phyloP scores from a whole-genome alignment of 2,797 vertebrate species.

The Fratercula arctica region DNA sequence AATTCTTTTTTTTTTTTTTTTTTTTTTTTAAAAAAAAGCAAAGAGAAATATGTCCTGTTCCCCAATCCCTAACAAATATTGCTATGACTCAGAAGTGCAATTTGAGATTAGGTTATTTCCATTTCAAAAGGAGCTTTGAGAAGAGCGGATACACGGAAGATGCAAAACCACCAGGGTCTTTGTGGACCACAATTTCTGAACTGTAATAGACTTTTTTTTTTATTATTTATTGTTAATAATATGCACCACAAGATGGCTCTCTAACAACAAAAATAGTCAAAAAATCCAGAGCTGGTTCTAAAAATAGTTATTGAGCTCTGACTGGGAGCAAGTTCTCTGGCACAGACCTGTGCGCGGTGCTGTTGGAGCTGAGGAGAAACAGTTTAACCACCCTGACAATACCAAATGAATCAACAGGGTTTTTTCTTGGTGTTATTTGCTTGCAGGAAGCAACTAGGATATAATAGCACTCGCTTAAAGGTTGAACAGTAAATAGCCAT shows the following conservation, averaged over 20 bases:
- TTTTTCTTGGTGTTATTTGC: not conserved
- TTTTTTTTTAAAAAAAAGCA: not conserved
- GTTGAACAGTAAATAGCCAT: not conserved
- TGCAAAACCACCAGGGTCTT: not conserved
- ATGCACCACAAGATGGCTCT: constrained; percentile 72
- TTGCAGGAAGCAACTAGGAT: not conserved
- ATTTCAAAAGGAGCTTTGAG: not conserved
- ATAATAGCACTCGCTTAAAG: not conserved
- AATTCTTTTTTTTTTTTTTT: not conserved
- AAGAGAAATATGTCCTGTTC: not conserved
- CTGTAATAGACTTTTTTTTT: not conserved
- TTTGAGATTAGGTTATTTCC: not conserved
- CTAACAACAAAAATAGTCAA: constrained; percentile 48
- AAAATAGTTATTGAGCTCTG: not conserved
- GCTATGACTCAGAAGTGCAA: not conserved
- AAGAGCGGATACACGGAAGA: not conserved
- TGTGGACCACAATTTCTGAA: not conserved
- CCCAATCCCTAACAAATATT: not conserved
- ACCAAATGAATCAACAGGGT: not conserved
- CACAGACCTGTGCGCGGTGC: not conserved
- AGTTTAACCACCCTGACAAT: not conserved
- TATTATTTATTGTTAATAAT: not conserved
- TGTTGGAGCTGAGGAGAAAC: not conserved
- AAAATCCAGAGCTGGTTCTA: rapidly evolving
- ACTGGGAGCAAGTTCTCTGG: not conserved